Conservation (phyloP, 2,797 vertebrate species). For the Spondyliosoma cantharus region DNA sequence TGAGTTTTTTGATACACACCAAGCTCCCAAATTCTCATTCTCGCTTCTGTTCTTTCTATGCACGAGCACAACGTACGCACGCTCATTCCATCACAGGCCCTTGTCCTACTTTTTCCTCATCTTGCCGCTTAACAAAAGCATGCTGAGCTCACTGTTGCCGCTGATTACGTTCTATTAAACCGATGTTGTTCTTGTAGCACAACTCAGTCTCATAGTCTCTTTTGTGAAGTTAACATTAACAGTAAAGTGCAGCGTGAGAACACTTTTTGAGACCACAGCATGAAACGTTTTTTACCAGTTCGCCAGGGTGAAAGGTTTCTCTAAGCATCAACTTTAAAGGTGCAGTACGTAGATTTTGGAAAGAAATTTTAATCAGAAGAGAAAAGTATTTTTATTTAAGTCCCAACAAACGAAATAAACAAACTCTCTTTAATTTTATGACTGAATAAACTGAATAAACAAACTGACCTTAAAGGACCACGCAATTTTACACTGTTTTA, state of each 20-base stretch:
- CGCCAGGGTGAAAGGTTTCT: conserved; percentile 19
- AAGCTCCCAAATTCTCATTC: background rate
- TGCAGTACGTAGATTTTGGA: no score
- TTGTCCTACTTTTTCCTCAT: conserved; percentile 49
- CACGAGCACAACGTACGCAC: conserved; percentile 31
- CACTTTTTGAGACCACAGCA: conserved; percentile 30
- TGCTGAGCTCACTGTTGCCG: conserved; percentile 57
- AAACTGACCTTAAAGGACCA: no score
- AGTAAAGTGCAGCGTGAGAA: conserved; percentile 28
- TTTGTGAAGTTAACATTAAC: conserved; percentile 28
- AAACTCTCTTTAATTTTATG: no score
- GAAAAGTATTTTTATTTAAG: no score
- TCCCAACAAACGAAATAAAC: no score
- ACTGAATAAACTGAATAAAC: no score
- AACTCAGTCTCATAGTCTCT: conserved; percentile 29
- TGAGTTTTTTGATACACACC: conserved; percentile 49
- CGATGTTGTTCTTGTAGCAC: conserved; percentile 47
- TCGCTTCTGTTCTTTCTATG: conserved; percentile 20
- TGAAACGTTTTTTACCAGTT: conserved; percentile 33
- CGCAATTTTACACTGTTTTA: no score
- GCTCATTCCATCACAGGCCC: conserved; percentile 26
- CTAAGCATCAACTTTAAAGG: conserved; percentile 2
- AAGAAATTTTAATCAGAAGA: no score
- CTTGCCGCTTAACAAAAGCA: conserved; percentile 58
- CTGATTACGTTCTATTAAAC: conserved; percentile 62